These are phyloP conservation scores for Rhopalosiphum maidis DNA, from an alignment of 1,140 invertebrate species.

Conservation along the genomic window DNA sequence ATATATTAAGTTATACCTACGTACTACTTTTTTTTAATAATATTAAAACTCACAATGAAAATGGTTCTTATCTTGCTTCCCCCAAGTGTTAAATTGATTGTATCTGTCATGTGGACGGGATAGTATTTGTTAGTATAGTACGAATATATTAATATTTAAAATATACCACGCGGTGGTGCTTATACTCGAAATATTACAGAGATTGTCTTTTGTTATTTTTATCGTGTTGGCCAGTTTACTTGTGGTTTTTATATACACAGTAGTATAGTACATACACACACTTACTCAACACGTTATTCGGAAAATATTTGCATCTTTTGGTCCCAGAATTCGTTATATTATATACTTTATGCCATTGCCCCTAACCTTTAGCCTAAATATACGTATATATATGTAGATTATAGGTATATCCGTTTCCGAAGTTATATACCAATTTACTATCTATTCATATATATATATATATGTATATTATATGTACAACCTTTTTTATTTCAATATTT, in stretches of 20 bases:
- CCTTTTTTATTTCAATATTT: background rate
- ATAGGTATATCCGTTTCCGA: background rate
- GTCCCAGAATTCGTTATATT: background rate
- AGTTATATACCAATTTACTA: background rate
- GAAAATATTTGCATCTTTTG: background rate
- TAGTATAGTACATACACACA: background rate
- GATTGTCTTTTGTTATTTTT: slow-evolving; percentile 3
- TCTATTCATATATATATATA: background rate
- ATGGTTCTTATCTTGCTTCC: no score
- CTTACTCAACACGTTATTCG: background rate
- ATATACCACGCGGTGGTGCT: background rate
- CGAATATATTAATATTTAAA: background rate
- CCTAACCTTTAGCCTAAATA: background rate
- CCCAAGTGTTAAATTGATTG: background rate
- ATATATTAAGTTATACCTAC: no score
- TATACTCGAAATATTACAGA: background rate
- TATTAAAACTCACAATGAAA: no score
- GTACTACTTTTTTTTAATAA: no score
- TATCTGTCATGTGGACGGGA: background rate
- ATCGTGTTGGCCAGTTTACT: background rate
- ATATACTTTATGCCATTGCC: background rate
- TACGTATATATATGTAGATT: background rate
- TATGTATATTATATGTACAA: background rate
- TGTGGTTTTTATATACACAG: background rate
- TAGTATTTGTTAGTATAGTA: background rate